Percentiles rank a stretch among this genome's conserved stretches.
Evolutionary conservation across 2,797 vertebrate genomes (phyloP).

Genomic region (Otolemur crassicaudatus): DNA sequence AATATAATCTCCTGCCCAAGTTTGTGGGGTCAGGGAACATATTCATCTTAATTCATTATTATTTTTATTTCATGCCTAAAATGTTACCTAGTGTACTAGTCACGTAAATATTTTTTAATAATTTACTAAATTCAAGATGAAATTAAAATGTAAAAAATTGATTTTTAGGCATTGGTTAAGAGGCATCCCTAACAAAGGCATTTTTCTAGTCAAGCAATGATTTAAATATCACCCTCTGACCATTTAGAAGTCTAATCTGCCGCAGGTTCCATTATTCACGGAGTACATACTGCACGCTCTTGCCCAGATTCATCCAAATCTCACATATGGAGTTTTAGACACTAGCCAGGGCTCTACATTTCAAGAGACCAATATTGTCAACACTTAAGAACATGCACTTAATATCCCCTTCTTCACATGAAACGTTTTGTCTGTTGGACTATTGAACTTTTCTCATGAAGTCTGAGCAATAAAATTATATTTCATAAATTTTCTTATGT

Average conservation of each 20-base stretch:
- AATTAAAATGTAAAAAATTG: constrained; percentile 36
- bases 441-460: constrained; percentile 49
- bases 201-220: constrained; percentile 41
- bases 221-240: neutral
- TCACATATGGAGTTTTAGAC: constrained; percentile 52
- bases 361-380: constrained; percentile 51
- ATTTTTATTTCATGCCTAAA: neutral
- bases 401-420: constrained; percentile 19
- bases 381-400: constrained; percentile 32
- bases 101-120: constrained; percentile 10
- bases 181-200: neutral
- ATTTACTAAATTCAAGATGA: neutral
- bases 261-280: neutral
- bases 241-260: neutral
- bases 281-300: neutral
- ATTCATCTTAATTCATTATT: neutral
- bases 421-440: constrained; percentile 19
- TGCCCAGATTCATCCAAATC: constrained; percentile 36
- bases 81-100: neutral
- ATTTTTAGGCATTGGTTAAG: constrained; percentile 14
- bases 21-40: neutral
- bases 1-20: neutral
- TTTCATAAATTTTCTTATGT: neutral
- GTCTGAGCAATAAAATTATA: neutral
- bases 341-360: neutral